phyloP scores from a whole-genome alignment of 2,113 vertebrate genomes.

The Stomatorhinus ivindoensis region DNA sequence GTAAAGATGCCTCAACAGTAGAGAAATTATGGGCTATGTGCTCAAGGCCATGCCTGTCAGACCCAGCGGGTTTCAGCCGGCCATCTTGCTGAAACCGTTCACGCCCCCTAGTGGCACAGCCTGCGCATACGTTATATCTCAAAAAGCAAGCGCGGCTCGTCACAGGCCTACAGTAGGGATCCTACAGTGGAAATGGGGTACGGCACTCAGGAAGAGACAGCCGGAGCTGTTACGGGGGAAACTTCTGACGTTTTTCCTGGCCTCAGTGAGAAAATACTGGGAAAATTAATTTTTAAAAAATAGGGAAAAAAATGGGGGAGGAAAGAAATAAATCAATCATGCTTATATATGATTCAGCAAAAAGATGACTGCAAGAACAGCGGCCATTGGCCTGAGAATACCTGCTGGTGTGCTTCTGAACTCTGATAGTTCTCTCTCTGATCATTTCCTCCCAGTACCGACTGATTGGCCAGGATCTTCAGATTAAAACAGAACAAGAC shows the following conservation, averaged over 20 bases:
- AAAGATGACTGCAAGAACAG: not conserved
- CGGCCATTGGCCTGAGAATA: conserved; percentile 15
- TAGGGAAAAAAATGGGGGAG: not conserved
- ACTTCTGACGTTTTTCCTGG: not conserved
- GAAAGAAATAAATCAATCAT: not conserved
- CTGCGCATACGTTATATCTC: not conserved
- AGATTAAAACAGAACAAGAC: conserved; percentile 35
- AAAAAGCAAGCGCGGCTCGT: not conserved
- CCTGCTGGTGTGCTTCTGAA: conserved; percentile 23
- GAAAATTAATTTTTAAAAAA: not conserved
- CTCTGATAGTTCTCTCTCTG: conserved; percentile 32
- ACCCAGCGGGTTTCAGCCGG: not conserved
- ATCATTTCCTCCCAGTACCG: conserved; percentile 35
- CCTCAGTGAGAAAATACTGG: not conserved
- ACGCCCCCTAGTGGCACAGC: not conserved
- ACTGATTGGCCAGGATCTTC: conserved; percentile 38
- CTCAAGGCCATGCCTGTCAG: not conserved
- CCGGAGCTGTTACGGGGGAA: not conserved
- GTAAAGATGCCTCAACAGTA: not conserved
- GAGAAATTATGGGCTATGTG: not conserved
- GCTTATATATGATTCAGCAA: not conserved
- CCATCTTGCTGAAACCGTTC: not conserved
- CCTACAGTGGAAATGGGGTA: conserved; percentile 4
- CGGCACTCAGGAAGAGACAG: not conserved
- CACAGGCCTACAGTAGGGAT: not conserved